phyloP scores from a whole-genome alignment of 1,140 invertebrate genomes.

The Kradibia gibbosae region DNA sequence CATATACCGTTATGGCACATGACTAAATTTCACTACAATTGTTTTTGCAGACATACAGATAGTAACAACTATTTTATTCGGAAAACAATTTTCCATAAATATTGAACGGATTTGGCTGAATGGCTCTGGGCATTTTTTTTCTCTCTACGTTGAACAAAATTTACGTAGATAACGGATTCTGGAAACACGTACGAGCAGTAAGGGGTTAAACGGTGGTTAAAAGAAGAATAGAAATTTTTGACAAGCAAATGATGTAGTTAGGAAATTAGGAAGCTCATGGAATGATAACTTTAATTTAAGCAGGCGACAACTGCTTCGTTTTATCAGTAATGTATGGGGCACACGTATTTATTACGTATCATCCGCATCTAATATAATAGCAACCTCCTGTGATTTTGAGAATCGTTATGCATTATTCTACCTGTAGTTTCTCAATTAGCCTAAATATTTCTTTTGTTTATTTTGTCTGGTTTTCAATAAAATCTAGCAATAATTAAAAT shows the following conservation, averaged over 20 bases:
- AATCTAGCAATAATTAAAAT: no score
- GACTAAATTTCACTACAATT: not conserved
- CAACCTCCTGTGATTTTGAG: not conserved
- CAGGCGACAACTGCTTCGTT: not conserved
- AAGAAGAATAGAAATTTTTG: not conserved
- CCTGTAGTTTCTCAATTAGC: no score
- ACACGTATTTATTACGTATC: not conserved
- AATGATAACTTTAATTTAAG: not conserved
- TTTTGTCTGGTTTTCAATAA: no score
- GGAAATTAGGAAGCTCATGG: not conserved
- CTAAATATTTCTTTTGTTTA: no score
- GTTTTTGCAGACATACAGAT: not conserved
- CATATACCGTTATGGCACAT: not conserved
- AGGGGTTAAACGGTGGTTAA: not conserved
- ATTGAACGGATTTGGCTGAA: no score
- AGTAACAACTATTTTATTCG: constrained; percentile 1
- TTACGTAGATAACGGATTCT: not conserved
- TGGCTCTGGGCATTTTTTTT: not conserved
- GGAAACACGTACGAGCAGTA: not conserved
- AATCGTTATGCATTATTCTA: not conserved
- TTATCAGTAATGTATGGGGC: not conserved
- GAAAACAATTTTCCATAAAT: constrained; percentile 34
- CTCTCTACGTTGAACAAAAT: not conserved
- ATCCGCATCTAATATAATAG: not conserved
- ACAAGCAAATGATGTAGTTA: constrained; percentile 9